Conservation (phyloP, 64 coral and sea anemone genomes). For the Actinia equina region DNA sequence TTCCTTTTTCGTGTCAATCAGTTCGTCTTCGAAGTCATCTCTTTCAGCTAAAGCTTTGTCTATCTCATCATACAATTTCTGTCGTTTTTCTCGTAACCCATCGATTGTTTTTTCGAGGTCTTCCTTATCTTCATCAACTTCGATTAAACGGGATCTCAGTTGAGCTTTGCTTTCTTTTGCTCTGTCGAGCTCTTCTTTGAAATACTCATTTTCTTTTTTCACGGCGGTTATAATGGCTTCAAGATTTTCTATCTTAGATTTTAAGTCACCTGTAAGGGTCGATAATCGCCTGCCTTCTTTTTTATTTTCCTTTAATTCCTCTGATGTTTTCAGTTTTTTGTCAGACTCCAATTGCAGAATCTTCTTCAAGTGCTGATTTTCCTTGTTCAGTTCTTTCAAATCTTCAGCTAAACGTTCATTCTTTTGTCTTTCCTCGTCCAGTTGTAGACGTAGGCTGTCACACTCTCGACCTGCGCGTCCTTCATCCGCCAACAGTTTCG, state of each 20-base stretch:
- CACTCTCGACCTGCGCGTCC: constrained; percentile 15
- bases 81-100: constrained; percentile 53
- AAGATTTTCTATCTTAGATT: constrained; percentile 10
- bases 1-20: constrained; percentile 9
- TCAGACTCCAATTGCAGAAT: background rate
- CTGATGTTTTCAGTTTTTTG: background rate
- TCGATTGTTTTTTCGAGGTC: constrained; percentile 62
- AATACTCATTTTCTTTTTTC: constrained; percentile 35
- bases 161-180: constrained; percentile 31
- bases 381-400: constrained; percentile 24
- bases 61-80: constrained; percentile 61
- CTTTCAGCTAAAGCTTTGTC: constrained; percentile 56
- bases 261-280: constrained; percentile 1
- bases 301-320: constrained; percentile 14
- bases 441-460: constrained; percentile 27
- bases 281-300: constrained; percentile 7
- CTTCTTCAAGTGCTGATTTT: constrained; percentile 41
- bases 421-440: constrained; percentile 12
- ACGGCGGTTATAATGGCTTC: constrained; percentile 29
- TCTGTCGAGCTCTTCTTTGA: constrained; percentile 37
- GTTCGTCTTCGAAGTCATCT: constrained; percentile 53
- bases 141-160: constrained; percentile 25
- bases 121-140: constrained; percentile 63
- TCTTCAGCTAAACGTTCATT: constrained; percentile 9
- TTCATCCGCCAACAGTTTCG: background rate